Percentiles rank a stretch among this genome's conserved stretches.
Conservation (phyloP, 2,888 invertebrate genomes). For the Chouioia cunea region DNA sequence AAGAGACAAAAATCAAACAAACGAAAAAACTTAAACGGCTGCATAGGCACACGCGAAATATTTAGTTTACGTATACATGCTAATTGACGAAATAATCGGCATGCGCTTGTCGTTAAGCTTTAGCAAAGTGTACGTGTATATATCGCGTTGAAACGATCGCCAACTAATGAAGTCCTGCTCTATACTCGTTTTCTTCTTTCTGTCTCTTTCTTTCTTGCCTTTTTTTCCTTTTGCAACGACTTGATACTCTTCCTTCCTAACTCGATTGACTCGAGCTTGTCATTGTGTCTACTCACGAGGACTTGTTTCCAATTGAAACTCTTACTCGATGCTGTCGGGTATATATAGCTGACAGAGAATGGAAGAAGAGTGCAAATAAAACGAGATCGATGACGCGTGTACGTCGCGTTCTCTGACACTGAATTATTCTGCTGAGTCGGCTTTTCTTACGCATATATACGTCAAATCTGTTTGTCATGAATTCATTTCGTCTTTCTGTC, state of each 20-base stretch:
- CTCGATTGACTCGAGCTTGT: slow-evolving; percentile 13
- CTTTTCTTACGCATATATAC: no score
- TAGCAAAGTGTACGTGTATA: slow-evolving; percentile 1
- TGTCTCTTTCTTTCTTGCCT: slow-evolving; percentile 5
- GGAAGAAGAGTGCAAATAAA: not conserved
- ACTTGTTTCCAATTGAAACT: slow-evolving; percentile 8
- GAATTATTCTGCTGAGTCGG: no score
- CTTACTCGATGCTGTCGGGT: slow-evolving; percentile 4
- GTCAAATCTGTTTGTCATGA: no score
- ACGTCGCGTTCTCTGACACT: no score
- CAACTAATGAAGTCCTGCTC: slow-evolving; percentile 47
- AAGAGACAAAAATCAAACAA: no score
- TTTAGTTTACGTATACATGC: no score
- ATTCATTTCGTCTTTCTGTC: no score
- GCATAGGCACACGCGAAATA: no score
- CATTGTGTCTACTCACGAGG: slow-evolving; percentile 26
- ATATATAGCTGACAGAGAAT: no score
- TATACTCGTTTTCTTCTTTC: not conserved
- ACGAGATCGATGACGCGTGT: no score
- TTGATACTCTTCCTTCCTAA: not conserved
- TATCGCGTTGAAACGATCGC: slow-evolving; percentile 43
- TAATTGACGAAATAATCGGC: slow-evolving; percentile 44
- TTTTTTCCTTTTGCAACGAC: slow-evolving; percentile 34
- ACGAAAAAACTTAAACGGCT: no score
- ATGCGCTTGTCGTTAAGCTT: slow-evolving; percentile 34